phyloP scores from a whole-genome alignment of 2,888 invertebrate genomes.

The Argynnis bischoffii region DNA sequence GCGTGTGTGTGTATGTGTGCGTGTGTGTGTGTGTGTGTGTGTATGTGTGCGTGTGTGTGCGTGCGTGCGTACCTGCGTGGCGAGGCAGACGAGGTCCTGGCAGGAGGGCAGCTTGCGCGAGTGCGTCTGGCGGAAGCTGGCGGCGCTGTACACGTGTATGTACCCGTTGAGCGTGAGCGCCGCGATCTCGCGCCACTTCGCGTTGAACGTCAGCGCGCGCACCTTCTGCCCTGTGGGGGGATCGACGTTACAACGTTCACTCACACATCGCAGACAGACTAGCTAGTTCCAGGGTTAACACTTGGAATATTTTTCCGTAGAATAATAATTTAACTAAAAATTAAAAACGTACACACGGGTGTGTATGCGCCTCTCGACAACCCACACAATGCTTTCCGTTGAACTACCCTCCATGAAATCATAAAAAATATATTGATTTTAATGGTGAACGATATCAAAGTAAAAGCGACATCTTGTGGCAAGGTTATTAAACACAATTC shows the following conservation, averaged over 20 bases:
- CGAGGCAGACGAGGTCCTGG: conserved; percentile 96
- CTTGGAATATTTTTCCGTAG: too few relatives aligned
- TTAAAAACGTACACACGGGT: too few relatives aligned
- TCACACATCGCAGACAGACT: too few relatives aligned
- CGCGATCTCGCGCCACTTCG: conserved; percentile 92
- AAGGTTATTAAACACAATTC: too few relatives aligned
- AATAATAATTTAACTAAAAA: too few relatives aligned
- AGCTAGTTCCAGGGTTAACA: too few relatives aligned
- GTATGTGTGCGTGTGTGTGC: background rate
- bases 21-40: background rate
- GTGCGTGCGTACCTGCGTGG: conserved; percentile 77
- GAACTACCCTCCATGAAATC: too few relatives aligned
- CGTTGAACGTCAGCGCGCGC: conserved; percentile 94
- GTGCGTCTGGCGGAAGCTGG: conserved; percentile 93
- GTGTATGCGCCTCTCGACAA: too few relatives aligned
- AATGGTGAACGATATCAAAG: too few relatives aligned
- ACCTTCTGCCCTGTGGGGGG: conserved; percentile 85
- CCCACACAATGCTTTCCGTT: too few relatives aligned
- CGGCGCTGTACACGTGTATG: conserved; percentile 96
- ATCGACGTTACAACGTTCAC: background rate
- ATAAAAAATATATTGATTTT: too few relatives aligned
- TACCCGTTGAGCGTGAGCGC: conserved; percentile 96
- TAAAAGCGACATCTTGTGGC: too few relatives aligned
- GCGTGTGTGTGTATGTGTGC: background rate
- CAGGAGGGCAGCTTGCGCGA: conserved; percentile 93